Base-by-base conservation (phyloP, 2,797 vertebrate species). In the Halcyon smyrnensis region DNA sequence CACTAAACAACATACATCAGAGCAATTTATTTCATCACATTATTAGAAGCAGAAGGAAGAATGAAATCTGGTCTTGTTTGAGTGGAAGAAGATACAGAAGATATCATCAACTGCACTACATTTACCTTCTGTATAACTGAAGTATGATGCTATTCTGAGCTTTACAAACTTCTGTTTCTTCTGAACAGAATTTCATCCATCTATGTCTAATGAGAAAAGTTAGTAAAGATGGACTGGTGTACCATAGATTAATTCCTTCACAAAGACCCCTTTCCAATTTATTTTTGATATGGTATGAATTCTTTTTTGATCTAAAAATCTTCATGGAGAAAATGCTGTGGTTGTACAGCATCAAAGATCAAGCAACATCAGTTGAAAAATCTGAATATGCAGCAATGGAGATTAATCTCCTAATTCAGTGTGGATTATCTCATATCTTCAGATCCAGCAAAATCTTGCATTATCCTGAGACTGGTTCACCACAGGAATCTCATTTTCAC, bases 401-500 rank as follows among this genome's bases (percentile, higher is more conserved):
- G 18, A 28, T 73, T 46, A 90, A 84, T 27, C 15, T 56, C 18
- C 34, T 93, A 63, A 57, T 95, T 93, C 48, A 79, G 4, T 56
- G 36, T 30, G 15, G 19, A 75, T 92, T 92, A 59, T n/a, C 14
- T 71, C 43, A 87, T 24, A 53, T 57, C 24, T 94, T 24, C 34
- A 92, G 32, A 79, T 75, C 24, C 34, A 53, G 51, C 19, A 41
- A 92, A 85, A 89, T 8, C 7, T 50, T 71, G n/a, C 37, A 32
- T 70, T 92, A 70, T 87, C 8, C 37, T 90, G 57, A 84, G 56
- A 75, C 0, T 80, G 17, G 20, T 60, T 95, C 51, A 53, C 74
- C 43, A 80, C n/a, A 79, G 50, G 60, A 94, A 93, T 88, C 64
- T 68, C 17, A 81, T 96, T 96, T 95, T 43, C 63, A 32, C 41